Evolutionary conservation across 2,888 invertebrate species (phyloP).

Genomic region (Rotaria magnacalcarata): DNA sequence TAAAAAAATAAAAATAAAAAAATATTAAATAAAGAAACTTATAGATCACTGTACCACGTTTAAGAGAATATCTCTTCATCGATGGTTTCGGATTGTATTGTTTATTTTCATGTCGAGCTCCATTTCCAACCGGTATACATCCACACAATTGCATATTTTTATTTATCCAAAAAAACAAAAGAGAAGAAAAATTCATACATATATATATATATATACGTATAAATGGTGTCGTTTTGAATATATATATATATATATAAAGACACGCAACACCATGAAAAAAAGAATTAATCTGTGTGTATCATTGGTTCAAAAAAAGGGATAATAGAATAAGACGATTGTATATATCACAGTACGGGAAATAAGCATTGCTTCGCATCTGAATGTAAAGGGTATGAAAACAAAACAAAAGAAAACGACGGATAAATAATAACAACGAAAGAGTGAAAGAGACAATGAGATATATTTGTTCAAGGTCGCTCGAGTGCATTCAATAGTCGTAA

Average conservation of each 20-base stretch:
- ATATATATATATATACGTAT: neutral
- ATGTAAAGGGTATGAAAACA: neutral
- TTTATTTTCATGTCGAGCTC: neutral
- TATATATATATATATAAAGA: slow-evolving; percentile 22
- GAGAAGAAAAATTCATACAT: neutral
- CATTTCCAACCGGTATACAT: neutral
- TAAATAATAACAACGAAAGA: neutral
- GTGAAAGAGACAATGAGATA: too few relatives aligned
- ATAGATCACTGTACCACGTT: neutral
- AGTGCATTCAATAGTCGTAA: neutral
- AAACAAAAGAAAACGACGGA: slow-evolving; percentile 12
- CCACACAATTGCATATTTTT: slow-evolving; percentile 4
- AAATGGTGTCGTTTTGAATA: neutral
- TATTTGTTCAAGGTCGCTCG: slow-evolving; percentile 3
- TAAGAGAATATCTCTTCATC: neutral
- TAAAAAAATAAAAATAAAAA: neutral
- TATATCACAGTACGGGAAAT: neutral
- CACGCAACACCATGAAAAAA: neutral
- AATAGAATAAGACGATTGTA: neutral
- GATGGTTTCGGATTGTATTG: neutral
- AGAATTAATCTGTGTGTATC: neutral
- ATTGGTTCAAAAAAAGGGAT: neutral
- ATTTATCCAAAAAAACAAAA: slow-evolving; percentile 13
- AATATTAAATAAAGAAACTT: neutral
- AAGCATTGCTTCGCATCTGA: slow-evolving; percentile 4